These are phyloP conservation scores for Craterocephalus amniculus DNA, from an alignment of 2,797 vertebrate genomes.

Conservation along the genomic window DNA sequence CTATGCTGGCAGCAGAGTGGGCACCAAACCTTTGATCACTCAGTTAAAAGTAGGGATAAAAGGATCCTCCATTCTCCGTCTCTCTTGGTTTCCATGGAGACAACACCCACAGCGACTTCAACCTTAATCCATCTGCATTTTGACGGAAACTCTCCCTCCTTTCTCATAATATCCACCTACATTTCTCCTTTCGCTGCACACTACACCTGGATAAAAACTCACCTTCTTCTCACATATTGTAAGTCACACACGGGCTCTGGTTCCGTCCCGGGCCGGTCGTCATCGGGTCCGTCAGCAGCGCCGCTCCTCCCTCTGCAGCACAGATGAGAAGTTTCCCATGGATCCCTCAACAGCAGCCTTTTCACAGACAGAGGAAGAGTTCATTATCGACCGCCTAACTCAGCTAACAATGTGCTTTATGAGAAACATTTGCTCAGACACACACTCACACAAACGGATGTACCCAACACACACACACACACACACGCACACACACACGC, in stretches of 20 bases:
- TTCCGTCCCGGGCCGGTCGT: background rate
- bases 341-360: slow-evolving; percentile 69
- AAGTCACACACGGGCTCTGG: slow-evolving; percentile 8
- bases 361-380: slow-evolving; percentile 72
- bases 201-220: slow-evolving; percentile 3
- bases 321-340: slow-evolving; percentile 67
- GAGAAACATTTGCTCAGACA: slow-evolving; percentile 71
- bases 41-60: slow-evolving; percentile 60
- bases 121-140: slow-evolving; percentile 39
- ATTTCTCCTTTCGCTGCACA: slow-evolving; percentile 33
- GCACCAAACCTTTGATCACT: slow-evolving; percentile 56
- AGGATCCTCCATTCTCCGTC: slow-evolving; percentile 52
- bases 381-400: slow-evolving; percentile 68
- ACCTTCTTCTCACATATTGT: slow-evolving; percentile 5
- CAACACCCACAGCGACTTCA: slow-evolving; percentile 52
- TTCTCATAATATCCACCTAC: slow-evolving; percentile 28
- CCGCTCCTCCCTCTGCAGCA: slow-evolving; percentile 35
- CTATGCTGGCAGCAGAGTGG: slow-evolving; percentile 22
- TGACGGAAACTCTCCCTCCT: slow-evolving; percentile 29
- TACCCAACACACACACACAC: slow-evolving; percentile 46
- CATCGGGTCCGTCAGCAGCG: slow-evolving; percentile 8
- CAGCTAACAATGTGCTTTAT: slow-evolving; percentile 72
- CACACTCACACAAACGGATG: slow-evolving; percentile 54
- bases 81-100: slow-evolving; percentile 68
- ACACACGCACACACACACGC: slow-evolving; percentile 45